Evolutionary conservation across 2,888 invertebrate species (phyloP).

Genomic region (Marasmarcha lunaedactyla): DNA sequence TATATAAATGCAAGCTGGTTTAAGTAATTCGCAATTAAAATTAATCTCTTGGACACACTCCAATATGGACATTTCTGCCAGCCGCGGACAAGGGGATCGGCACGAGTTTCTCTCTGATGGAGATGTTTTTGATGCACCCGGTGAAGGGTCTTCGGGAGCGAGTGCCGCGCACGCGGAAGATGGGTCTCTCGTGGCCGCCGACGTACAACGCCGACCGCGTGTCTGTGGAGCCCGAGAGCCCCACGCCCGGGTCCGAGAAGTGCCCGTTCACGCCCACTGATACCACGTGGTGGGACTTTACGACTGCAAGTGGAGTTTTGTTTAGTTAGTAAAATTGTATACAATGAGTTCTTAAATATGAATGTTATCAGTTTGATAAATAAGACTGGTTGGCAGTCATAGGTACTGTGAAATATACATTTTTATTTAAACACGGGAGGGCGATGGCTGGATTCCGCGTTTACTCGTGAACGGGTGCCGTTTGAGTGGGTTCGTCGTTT

Average conservation of each 20-base stretch:
- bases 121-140: slow-evolving; percentile 82
- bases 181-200: slow-evolving; percentile 79
- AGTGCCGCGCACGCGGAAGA: slow-evolving; percentile 69
- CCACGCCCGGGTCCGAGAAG: slow-evolving; percentile 79
- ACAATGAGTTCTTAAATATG: no score
- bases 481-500: no score
- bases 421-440: no score
- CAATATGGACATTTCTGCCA: slow-evolving; percentile 79
- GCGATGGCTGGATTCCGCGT: no score
- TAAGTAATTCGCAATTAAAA: no score
- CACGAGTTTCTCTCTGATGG: neutral
- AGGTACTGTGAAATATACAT: no score
- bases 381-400: no score
- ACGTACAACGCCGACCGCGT: slow-evolving; percentile 89
- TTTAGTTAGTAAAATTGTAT: no score
- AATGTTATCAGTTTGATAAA: no score
- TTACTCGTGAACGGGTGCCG: no score
- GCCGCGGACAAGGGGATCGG: slow-evolving; percentile 63
- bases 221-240: slow-evolving; percentile 77
- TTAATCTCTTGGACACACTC: slow-evolving; percentile 84
- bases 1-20: no score
- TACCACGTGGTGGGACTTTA: slow-evolving; percentile 92
- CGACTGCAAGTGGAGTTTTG: no score
- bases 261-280: slow-evolving; percentile 88
- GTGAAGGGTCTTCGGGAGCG: slow-evolving; percentile 79